A percentile compares a stretch with the other conserved stretches of the same genome.
phyloP scores from a whole-genome alignment of 2,888 invertebrate species.

The Physocephala rufipes region DNA sequence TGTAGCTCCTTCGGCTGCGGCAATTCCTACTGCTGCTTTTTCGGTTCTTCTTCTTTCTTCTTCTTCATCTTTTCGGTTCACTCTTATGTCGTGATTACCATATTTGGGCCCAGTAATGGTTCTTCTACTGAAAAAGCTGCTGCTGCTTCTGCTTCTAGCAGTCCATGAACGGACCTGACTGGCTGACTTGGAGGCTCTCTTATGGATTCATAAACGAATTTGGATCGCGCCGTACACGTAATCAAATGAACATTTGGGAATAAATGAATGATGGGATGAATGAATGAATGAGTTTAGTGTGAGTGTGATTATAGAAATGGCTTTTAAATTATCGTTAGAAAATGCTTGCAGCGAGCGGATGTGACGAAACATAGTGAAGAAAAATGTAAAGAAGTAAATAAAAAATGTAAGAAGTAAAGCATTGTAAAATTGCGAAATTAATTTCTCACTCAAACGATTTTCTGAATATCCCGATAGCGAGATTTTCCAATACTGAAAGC shows the following conservation, averaged over 20 bases:
- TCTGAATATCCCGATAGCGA: no score
- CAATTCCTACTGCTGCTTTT: not conserved
- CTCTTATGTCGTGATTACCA: conserved; percentile 9
- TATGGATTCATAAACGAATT: conserved; percentile 6
- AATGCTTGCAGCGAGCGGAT: no score
- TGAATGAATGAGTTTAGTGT: conserved; percentile 10
- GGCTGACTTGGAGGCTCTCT: not conserved
- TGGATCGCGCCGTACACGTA: conserved; percentile 2
- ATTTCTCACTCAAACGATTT: no score
- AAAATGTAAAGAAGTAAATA: no score
- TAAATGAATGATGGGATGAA: conserved; percentile 6
- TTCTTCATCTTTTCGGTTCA: not conserved
- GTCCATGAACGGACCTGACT: not conserved
- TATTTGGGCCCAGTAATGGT: not conserved
- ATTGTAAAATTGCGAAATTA: no score
- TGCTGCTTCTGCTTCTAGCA: not conserved
- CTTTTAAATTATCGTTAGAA: no score
- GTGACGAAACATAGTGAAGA: no score
- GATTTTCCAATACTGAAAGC: no score
- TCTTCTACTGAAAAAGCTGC: not conserved
- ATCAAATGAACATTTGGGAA: conserved; percentile 12
- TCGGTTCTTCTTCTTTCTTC: not conserved
- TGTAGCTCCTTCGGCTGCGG: not conserved
- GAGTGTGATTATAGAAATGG: no score
- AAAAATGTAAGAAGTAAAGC: no score